Base-by-base conservation (phyloP, 2,888 invertebrate species). In the Drosophila testacea region DNA sequence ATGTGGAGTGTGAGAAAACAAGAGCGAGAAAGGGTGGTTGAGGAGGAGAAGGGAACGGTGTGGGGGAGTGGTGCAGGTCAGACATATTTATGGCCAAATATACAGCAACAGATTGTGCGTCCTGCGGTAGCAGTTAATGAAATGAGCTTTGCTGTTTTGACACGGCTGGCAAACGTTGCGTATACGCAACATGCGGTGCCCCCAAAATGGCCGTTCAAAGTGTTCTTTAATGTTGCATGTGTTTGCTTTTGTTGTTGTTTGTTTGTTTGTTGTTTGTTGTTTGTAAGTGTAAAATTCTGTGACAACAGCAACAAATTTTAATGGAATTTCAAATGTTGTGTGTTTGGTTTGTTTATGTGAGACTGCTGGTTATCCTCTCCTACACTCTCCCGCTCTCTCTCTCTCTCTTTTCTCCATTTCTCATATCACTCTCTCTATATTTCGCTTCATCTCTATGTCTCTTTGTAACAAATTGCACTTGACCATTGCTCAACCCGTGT, bases 91-190 rank as follows among this genome's bases (percentile, higher is more conserved):
- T 79, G 68, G 38, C 59, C 68, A 69, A 73, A 78, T 70, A 66
- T 65, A 81, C 65, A 67, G 84, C 83, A 83, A 87, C 83, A 83
- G 87, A 87, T 87, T 83, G 83, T 78, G 79, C 67, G 69, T 83
- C 59, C 67, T 78, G 81, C 51, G 78, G 63, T 62, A 70, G 67
- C 73, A 78, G 87, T 78, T 83, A 84, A 80, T 84, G 82, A 83
- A 84, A 82, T 87, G 78, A 82, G 80, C 68, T 79, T 70, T 73
- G 57, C 70, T 73, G 68, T 65, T 77, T 76, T 75, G 73, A 69
- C 63, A 69, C 63, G 57, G 36, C 54, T 62, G 54, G 71, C 71
- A 50, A 67, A 65, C 61, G 73, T 67, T 73, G 77, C 77, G 73
- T 77, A 77, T 77, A 77, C 77, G 77, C 77, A 77, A 73, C 56